Conservation (phyloP, 2,888 invertebrate species). For the Oasisia sp. region DNA sequence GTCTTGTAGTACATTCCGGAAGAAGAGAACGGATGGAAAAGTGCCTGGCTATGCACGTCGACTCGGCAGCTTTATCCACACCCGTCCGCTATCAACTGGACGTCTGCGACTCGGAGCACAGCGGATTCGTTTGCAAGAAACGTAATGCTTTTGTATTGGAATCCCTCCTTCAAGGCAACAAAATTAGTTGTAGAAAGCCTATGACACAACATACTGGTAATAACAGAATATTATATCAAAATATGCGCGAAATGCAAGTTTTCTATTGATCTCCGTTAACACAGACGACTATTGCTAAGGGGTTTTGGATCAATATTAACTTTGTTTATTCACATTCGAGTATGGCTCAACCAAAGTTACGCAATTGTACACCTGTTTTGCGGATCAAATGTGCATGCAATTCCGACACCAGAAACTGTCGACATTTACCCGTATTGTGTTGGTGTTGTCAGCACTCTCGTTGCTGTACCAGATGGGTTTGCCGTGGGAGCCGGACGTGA, state of each 20-base stretch:
- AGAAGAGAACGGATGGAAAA: too few relatives aligned
- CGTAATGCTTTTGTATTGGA: background rate
- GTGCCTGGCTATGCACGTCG: background rate
- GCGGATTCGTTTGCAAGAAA: slow-evolving; percentile 17
- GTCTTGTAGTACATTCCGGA: too few relatives aligned
- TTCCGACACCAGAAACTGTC: background rate
- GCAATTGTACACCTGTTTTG: background rate
- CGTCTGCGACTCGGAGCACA: background rate
- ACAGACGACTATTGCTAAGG: background rate
- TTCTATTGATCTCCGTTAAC: background rate
- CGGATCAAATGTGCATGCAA: background rate
- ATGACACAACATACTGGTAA: background rate
- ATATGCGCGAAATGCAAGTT: background rate
- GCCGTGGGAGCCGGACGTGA: background rate
- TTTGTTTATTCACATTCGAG: background rate
- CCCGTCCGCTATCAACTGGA: background rate
- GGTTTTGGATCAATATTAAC: background rate
- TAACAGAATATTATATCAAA: background rate
- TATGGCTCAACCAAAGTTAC: background rate
- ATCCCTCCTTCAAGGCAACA: background rate
- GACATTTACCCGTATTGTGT: background rate
- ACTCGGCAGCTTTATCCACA: background rate
- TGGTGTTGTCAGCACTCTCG: background rate
- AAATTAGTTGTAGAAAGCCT: background rate
- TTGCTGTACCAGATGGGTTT: background rate